Percentiles rank a stretch among this genome's conserved stretches.
Evolutionary conservation across 2,113 vertebrate species (phyloP).

Genomic region (Thunnus thynnus): DNA sequence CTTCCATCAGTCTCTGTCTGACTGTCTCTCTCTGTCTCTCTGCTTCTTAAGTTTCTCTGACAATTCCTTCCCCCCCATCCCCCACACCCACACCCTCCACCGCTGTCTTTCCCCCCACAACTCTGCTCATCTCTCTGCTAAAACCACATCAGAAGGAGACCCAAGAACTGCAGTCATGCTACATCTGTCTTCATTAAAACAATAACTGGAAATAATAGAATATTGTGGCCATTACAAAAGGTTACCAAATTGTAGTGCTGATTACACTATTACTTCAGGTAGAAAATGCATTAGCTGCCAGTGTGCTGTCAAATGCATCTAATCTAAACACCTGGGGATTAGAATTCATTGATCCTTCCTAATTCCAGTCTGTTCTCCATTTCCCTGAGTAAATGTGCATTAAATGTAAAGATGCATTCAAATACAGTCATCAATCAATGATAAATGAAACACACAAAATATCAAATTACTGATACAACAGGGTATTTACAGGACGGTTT

Average conservation of each 20-base stretch:
- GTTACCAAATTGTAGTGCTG: slow-evolving; percentile 68
- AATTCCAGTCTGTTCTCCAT: slow-evolving; percentile 11
- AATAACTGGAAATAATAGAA: slow-evolving; percentile 29
- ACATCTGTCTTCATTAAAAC: slow-evolving; percentile 74
- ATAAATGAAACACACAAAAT: slow-evolving; percentile 20
- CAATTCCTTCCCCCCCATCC: slow-evolving; percentile 9
- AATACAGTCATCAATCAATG: slow-evolving; percentile 13
- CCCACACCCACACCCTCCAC: neutral
- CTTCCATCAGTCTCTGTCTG: slow-evolving; percentile 49
- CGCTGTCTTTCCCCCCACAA: slow-evolving; percentile 3
- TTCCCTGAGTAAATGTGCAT: slow-evolving; percentile 11
- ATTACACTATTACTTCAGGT: slow-evolving; percentile 72
- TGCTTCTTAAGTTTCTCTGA: slow-evolving; percentile 29
- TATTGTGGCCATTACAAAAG: slow-evolving; percentile 59
- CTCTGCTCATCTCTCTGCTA: slow-evolving; percentile 27
- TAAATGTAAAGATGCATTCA: neutral
- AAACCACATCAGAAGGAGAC: slow-evolving; percentile 57
- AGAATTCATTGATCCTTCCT: slow-evolving; percentile 40
- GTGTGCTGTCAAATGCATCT: slow-evolving; percentile 60
- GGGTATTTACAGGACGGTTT: slow-evolving; percentile 53
- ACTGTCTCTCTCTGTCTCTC: slow-evolving; percentile 24
- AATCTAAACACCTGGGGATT: slow-evolving; percentile 62
- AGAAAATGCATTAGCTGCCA: slow-evolving; percentile 71
- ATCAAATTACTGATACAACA: slow-evolving; percentile 21
- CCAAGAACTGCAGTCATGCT: slow-evolving; percentile 50